These are phyloP conservation scores for Troides aeacus DNA, from an alignment of 2,888 invertebrate species.

Conservation along the genomic window DNA sequence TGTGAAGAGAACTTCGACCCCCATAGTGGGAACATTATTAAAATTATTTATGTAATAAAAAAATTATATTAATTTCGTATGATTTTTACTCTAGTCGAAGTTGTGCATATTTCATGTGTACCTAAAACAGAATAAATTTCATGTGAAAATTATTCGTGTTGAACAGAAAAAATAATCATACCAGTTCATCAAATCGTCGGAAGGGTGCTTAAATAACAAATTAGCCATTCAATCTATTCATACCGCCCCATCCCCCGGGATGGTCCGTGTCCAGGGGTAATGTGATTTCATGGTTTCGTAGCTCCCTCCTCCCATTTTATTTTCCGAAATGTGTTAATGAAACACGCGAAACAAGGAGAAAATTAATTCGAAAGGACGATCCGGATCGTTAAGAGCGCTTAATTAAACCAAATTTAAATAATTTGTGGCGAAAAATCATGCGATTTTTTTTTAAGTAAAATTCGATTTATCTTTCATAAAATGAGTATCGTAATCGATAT, in stretches of 20 bases:
- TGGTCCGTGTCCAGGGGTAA: slow-evolving; percentile 41
- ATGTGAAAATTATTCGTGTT: background rate
- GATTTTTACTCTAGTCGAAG: too few relatives aligned
- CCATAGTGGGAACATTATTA: too few relatives aligned
- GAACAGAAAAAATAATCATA: background rate
- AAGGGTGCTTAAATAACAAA: slow-evolving; percentile 38
- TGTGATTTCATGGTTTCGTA: slow-evolving; percentile 47
- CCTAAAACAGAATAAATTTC: background rate
- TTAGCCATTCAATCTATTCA: slow-evolving; percentile 40
- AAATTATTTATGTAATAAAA: too few relatives aligned
- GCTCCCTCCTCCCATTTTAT: slow-evolving; percentile 44
- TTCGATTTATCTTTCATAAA: too few relatives aligned
- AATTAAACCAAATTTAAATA: background rate
- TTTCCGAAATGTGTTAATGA: slow-evolving; percentile 50
- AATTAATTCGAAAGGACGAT: slow-evolving; percentile 40
- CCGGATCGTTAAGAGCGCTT: background rate
- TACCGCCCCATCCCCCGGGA: slow-evolving; percentile 41
- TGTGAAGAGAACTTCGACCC: too few relatives aligned
- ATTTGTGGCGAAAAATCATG: background rate
- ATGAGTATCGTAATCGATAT: too few relatives aligned
- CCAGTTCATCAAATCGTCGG: slow-evolving; percentile 21
- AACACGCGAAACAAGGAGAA: slow-evolving; percentile 42
- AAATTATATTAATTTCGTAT: too few relatives aligned
- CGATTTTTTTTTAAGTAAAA: too few relatives aligned
- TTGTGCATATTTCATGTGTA: too few relatives aligned